phyloP scores from a whole-genome alignment of 1,140 invertebrate genomes.

The Popillia japonica region DNA sequence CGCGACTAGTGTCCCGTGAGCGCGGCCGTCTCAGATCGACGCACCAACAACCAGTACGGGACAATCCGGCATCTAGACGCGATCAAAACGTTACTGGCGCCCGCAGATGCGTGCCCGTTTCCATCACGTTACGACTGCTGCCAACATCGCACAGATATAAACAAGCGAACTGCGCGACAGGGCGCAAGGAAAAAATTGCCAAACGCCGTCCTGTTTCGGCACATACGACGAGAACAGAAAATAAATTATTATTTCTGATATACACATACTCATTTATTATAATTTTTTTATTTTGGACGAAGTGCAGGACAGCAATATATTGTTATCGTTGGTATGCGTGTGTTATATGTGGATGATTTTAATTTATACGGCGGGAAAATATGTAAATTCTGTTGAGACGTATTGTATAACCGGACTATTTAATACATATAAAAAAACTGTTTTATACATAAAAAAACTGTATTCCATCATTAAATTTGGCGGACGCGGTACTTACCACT shows the following conservation, averaged over 20 bases:
- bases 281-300: background rate
- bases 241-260: background rate
- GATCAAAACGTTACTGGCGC: constrained; percentile 56
- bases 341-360: constrained; percentile 3
- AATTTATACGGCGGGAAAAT: constrained; percentile 6
- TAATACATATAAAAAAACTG: background rate
- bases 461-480: background rate
- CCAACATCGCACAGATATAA: constrained; percentile 3
- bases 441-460: background rate
- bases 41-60: constrained; percentile 64
- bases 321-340: constrained; percentile 2
- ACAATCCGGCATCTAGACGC: constrained; percentile 60
- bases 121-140: constrained; percentile 22
- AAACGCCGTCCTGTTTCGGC: background rate
- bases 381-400: background rate
- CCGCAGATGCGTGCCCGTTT: constrained; percentile 41
- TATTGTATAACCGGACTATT: background rate
- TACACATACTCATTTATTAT: background rate
- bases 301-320: background rate
- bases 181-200: constrained; percentile 1
- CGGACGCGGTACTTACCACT: background rate
- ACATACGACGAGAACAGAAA: background rate
- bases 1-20: constrained; percentile 55
- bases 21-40: constrained; percentile 63
- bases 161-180: constrained; percentile 24